Evolutionary conservation across 2,113 vertebrate species (phyloP), one percentile per base, ranked within the genome.

Genomic region (Plecturocebus donacophilus): DNA sequence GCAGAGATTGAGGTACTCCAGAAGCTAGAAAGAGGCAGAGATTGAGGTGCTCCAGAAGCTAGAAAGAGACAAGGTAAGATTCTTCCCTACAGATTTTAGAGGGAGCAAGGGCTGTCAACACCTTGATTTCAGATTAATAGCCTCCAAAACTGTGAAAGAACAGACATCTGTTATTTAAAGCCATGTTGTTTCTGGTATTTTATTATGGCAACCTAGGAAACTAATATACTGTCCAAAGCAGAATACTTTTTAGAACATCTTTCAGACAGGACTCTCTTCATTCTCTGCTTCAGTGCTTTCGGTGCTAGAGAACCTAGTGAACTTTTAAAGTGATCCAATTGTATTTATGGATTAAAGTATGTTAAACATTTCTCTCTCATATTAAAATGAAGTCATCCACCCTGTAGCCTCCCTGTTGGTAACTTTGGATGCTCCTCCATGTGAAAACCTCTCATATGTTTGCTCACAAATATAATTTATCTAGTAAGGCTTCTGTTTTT

Each of bases 381-480:
- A 27, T 1, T 77, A 52, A 91, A 94, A 49, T 90, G 61, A 73
- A 91, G 17, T 56, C 49, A n/a, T 90, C 30, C 1, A 81, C 19
- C 45, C 11, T 56, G 4, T 76, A 38, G 14, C 56, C 73, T 81
- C 38, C 5, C 5, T 61, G 21, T 87, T 90, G 91, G 68, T 73
- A 95, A 61, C 54, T 79, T 83, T 80, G 19, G 54, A 13, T 32
- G 49, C 91, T 96, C 68, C 27, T 87, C 52, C 49, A 71, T 40
- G 32, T 86, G 75, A 76, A 64, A 95, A 71, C 38, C 84, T 97
- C 9, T 19, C 20, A 70, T 8, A 54, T 97, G 87, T 89, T 89
- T 87, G 61, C 54, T 92, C 30, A 91, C 40, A 89, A 82, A 66
- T 86, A 38, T 35, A 93, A 52, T 91, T 93, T 95, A 90, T 92